phyloP scores from a whole-genome alignment of 2,797 vertebrate species.

The Mareca strepera region DNA sequence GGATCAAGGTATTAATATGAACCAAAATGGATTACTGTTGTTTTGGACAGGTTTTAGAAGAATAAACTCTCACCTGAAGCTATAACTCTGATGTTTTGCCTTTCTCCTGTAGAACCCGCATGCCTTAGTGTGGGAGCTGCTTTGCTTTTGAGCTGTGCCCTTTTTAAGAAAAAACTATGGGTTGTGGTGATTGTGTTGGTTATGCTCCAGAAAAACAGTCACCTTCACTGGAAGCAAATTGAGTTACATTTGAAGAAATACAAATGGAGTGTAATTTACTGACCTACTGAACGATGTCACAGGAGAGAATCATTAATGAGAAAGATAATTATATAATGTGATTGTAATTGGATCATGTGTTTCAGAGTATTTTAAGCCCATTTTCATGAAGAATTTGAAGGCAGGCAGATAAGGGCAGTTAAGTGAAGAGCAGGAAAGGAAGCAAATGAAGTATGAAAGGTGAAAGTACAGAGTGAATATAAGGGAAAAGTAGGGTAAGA shows the following conservation, averaged over 20 bases:
- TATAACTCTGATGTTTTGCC: neutral
- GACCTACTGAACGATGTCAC: neutral
- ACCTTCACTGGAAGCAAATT: neutral
- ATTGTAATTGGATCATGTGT: neutral
- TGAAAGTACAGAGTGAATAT: neutral
- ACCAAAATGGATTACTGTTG: neutral
- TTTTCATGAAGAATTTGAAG: neutral
- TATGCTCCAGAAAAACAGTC: neutral
- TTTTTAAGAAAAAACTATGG: neutral
- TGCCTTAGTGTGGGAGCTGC: neutral
- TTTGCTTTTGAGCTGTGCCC: neutral
- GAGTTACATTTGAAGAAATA: slow-evolving; percentile 1
- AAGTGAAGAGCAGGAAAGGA: neutral
- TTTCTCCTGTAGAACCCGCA: neutral
- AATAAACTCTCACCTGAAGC: neutral
- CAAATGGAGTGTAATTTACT: neutral
- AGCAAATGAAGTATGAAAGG: neutral
- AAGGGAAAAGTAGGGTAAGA: neutral
- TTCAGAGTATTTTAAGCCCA: neutral
- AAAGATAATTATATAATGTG: neutral
- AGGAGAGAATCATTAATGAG: neutral
- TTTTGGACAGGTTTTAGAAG: neutral
- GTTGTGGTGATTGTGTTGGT: neutral
- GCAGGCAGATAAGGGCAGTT: neutral
- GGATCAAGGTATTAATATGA: neutral